Conservation (phyloP, 2,113 vertebrate genomes). For the Paradisaea rubra region DNA sequence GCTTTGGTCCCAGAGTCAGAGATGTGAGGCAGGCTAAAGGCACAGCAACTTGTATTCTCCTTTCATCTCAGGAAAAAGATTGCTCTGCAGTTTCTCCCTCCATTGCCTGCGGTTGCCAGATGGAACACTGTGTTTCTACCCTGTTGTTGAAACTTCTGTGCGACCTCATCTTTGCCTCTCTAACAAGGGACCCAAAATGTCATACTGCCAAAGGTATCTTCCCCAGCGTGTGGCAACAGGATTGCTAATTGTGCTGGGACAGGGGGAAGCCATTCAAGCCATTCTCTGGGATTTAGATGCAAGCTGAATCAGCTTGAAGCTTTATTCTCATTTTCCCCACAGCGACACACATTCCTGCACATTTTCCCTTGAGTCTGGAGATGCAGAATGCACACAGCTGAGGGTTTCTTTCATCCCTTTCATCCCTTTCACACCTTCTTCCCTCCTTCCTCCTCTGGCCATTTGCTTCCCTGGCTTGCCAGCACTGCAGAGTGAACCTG, state of each 20-base stretch:
- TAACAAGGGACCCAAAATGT: neutral
- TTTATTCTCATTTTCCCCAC: neutral
- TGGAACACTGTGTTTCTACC: neutral
- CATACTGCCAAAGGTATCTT: slow-evolving; percentile 20
- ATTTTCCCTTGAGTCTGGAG: neutral
- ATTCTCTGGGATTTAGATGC: neutral
- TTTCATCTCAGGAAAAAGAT: slow-evolving; percentile 5
- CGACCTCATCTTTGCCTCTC: neutral
- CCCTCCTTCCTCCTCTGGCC: neutral
- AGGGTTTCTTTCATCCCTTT: neutral
- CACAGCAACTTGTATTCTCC: neutral
- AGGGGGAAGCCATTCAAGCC: neutral
- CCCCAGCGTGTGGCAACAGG: neutral
- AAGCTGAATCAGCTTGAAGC: neutral
- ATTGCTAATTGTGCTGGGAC: neutral
- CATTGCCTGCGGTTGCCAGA: neutral
- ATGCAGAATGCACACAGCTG: neutral
- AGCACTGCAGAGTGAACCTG: neutral
- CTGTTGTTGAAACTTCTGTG: neutral
- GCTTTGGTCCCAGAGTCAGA: neutral
- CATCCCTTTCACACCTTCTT: neutral
- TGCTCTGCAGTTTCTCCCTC: neutral
- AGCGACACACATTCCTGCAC: neutral
- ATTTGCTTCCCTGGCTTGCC: neutral
- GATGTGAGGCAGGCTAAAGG: neutral